These are phyloP conservation scores for Panagrolaimus sp. DNA, from an alignment of 1,140 invertebrate genomes.

Conservation along the genomic window DNA sequence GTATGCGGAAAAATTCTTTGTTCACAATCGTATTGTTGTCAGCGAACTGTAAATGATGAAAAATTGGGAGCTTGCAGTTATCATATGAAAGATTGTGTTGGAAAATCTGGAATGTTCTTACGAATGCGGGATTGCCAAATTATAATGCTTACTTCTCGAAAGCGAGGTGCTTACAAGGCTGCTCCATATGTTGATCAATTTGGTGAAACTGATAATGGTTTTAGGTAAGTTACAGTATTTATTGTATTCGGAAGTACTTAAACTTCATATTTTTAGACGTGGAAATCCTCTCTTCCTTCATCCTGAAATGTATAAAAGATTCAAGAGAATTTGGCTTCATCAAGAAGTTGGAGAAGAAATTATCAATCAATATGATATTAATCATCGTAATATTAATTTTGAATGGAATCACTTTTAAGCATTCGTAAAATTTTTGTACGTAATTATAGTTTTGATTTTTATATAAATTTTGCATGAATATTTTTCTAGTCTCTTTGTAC, in stretches of 20 bases:
- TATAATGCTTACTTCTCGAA: conserved; percentile 64
- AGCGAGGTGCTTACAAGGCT: conserved; percentile 72
- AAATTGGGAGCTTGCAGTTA: conserved; percentile 84
- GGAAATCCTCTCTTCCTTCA: conserved; percentile 87
- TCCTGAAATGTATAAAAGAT: conserved; percentile 72
- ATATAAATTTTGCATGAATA: not conserved
- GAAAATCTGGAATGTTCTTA: conserved; percentile 85
- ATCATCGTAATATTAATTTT: conserved; percentile 42
- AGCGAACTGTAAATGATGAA: conserved; percentile 67
- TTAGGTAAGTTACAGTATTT: conserved; percentile 47
- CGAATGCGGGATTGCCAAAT: conserved; percentile 91
- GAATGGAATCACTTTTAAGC: conserved; percentile 55
- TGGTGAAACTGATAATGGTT: conserved; percentile 80
- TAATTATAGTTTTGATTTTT: not conserved
- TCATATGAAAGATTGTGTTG: conserved; percentile 92
- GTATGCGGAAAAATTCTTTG: conserved; percentile 86
- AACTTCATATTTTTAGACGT: too few species aligned
- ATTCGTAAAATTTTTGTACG: not conserved
- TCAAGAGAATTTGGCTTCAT: conserved; percentile 82
- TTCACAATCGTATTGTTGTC: conserved; percentile 94
- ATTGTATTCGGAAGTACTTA: too few species aligned
- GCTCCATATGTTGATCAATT: conserved; percentile 93
- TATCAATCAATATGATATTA: conserved; percentile 55
- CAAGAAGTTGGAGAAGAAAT: conserved; percentile 79
- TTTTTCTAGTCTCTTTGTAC: conserved; percentile 15